Evolutionary conservation across 2,797 vertebrate genomes (phyloP).

Genomic region (Sebastes hubbsi): DNA sequence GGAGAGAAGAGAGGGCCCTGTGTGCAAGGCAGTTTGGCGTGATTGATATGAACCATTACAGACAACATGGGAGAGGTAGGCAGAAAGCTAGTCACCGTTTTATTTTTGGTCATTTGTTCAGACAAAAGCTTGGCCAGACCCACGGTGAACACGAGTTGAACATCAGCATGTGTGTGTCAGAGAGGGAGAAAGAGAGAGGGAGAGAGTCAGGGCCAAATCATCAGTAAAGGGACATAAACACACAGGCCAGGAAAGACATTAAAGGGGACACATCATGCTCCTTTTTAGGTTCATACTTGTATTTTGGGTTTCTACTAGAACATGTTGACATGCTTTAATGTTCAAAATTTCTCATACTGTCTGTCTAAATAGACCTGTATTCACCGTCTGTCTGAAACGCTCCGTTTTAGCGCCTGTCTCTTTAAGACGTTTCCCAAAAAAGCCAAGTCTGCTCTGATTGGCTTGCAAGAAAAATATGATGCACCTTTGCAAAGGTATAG

Average conservation of each 20-base stretch:
- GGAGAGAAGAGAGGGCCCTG: constrained; percentile 27
- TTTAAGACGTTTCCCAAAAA: rapidly evolving
- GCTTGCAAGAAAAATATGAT: no score
- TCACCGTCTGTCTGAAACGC: background rate
- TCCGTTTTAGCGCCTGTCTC: background rate
- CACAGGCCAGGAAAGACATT: constrained; percentile 3
- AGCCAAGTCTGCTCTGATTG: no score
- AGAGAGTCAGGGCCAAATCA: constrained; percentile 5
- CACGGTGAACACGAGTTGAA: constrained; percentile 15
- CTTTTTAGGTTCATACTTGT: background rate
- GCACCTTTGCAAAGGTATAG: no score
- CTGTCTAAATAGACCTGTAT: background rate
- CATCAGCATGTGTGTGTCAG: constrained; percentile 7
- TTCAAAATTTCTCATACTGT: background rate
- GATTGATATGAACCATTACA: constrained; percentile 81
- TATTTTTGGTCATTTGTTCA: constrained; percentile 73
- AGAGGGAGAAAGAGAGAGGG: background rate
- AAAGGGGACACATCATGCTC: background rate
- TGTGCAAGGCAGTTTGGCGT: constrained; percentile 65
- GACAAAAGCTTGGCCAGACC: constrained; percentile 55
- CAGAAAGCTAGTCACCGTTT: constrained; percentile 66
- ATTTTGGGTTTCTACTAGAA: background rate
- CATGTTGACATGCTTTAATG: no score
- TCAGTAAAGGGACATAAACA: constrained; percentile 24
- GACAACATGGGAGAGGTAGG: constrained; percentile 68